These are phyloP conservation scores for Heliconius ethilla DNA, from an alignment of 2,888 invertebrate species.

Conservation along the genomic window DNA sequence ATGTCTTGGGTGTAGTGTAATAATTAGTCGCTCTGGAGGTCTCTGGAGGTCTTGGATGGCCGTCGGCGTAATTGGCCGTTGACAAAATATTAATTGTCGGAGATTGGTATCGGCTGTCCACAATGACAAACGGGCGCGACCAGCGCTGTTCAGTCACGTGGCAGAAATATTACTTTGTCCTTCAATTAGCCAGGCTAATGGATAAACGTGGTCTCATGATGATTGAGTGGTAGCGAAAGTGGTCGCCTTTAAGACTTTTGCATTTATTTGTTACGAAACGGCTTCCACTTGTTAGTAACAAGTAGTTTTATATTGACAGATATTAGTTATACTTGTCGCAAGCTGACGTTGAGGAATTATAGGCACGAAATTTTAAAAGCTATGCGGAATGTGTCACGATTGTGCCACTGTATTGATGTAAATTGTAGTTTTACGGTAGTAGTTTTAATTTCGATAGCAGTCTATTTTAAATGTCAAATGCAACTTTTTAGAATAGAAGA, in stretches of 20 bases:
- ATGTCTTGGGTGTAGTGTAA: constrained; percentile 35
- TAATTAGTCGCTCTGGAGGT: constrained; percentile 42
- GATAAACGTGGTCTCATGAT: constrained; percentile 41
- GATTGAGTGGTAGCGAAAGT: constrained; percentile 44
- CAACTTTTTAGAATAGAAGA: background rate
- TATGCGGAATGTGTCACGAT: constrained; percentile 26
- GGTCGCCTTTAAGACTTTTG: constrained; percentile 30
- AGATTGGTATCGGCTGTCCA: constrained; percentile 48
- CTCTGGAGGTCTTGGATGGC: constrained; percentile 30
- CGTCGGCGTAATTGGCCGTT: constrained; percentile 46
- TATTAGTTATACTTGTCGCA: constrained; percentile 25
- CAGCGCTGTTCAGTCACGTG: constrained; percentile 35
- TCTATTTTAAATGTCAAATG: constrained; percentile 1
- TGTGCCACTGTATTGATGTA: constrained; percentile 12
- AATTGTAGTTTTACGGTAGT: background rate
- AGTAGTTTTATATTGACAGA: constrained; percentile 31
- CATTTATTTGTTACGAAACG: constrained; percentile 37
- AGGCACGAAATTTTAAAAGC: constrained; percentile 25
- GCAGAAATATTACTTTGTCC: constrained; percentile 47
- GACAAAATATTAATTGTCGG: constrained; percentile 48
- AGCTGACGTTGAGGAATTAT: constrained; percentile 36
- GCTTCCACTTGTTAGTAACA: constrained; percentile 19
- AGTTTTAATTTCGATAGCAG: background rate
- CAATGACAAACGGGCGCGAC: constrained; percentile 47
- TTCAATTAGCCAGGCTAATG: constrained; percentile 44